Base-by-base conservation (phyloP, 2,113 vertebrate genomes). In the Falco punctatus region DNA sequence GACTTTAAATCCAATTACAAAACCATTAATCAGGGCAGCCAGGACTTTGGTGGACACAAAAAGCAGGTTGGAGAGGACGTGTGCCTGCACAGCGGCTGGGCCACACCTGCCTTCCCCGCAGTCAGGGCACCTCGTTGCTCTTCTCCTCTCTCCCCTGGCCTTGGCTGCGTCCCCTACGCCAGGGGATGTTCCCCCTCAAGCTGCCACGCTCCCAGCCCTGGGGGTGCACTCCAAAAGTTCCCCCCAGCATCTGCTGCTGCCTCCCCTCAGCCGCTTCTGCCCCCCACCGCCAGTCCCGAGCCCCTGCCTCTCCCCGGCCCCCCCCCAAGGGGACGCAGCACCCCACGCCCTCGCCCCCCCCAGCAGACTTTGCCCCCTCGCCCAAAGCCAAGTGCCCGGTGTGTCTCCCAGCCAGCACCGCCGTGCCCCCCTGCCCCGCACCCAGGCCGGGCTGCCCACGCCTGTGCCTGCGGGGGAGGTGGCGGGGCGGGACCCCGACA, bases 1-100 rank as follows among this genome's bases (percentile, higher is more conserved):
- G 44, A 88, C 44, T 92, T 91, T 17, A 67, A 65, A 49, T 55
- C 65, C 48, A 85, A 87, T 84, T 71, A 87, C 38, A 91, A 57
- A 87, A 10, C 11, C 28, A 64, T 42, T 90, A 90, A 90, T 30
- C 66, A 79, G 73, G 1, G 8, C 20, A 32, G 51, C 42, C 73
- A 42, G 48, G 48, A 40, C 61, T 65, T 11, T 3, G 27, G 27
- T 51, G 87, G 84, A 54, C 84, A 51, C 72, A 62, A 66, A 65
- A n/a, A 70, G 81, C 15, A 7, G n/a, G 90, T 71, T 84, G 61
- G 32, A 70, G 64, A 87, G 19, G 12, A 49, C 4, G 15, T 2
- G 22, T 59, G 48, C 28, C 52, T 23, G 74, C 9, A 15, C 38
- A 66, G 77, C 55, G 58, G 87, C 82, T 15, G 18, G 88, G 74